A percentile compares a stretch with the other conserved stretches of the same genome.
These are phyloP conservation scores for Aurelia coerulea DNA, from an alignment of 30 jellyfish, hydroid and myxozoan genomes.

Conservation along the genomic window DNA sequence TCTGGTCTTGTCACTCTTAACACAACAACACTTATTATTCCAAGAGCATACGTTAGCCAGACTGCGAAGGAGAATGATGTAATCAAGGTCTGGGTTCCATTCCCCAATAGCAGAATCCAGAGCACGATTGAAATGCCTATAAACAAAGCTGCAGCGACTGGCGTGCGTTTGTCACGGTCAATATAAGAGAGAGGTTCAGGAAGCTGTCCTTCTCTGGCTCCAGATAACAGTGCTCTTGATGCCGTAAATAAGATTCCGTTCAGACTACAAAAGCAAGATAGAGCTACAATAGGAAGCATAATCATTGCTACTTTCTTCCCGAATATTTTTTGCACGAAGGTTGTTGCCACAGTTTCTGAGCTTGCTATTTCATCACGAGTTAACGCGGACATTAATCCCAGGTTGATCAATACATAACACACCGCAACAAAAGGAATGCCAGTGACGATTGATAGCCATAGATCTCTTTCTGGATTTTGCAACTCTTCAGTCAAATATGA, in stretches of 20 bases:
- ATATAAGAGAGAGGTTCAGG: constrained; percentile 62
- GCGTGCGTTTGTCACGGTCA: constrained; percentile 57
- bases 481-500: constrained; percentile 43
- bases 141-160: constrained; percentile 25
- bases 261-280: constrained; percentile 48
- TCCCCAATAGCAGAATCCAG: constrained; percentile 12
- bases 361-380: constrained; percentile 41
- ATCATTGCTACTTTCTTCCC: constrained; percentile 39
- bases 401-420: constrained; percentile 43
- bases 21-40: constrained; percentile 33
- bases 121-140: not conserved
- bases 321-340: constrained; percentile 24
- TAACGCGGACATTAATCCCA: constrained; percentile 45
- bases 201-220: constrained; percentile 77
- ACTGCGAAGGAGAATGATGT: constrained; percentile 12
- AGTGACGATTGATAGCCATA: constrained; percentile 38
- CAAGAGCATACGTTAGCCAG: constrained; percentile 14
- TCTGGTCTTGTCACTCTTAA: constrained; percentile 36
- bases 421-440: constrained; percentile 58
- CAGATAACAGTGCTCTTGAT: constrained; percentile 54
- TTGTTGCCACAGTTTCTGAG: constrained; percentile 53
- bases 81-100: not conserved
- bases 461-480: constrained; percentile 51
- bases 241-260: constrained; percentile 22
- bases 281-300: constrained; percentile 42